Base-by-base conservation (phyloP, 2,113 vertebrate genomes). In the Butorides virescens region DNA sequence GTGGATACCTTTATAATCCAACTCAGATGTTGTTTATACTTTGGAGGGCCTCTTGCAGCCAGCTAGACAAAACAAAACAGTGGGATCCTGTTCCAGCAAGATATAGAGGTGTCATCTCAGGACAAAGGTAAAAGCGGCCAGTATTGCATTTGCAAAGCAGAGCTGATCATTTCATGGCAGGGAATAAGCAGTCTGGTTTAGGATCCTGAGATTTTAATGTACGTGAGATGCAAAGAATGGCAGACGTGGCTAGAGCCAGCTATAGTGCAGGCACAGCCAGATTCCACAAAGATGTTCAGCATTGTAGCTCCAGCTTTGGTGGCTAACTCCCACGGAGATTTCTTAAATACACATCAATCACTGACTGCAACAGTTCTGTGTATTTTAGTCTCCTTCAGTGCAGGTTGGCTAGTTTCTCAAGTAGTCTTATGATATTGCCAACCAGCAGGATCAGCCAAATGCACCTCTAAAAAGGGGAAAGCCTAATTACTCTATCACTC, bases 31-130 rank as follows among this genome's bases (percentile, higher is more conserved):
- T 92, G 80, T 90, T 97, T 88, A 88, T 88, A 91, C 61, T 96
- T 96, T 34, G 49, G 50, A 89, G 36, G 19, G 66, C 77, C 84
- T 76, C 63, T 62, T 58, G 47, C 62, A 93, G 86, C 42, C 59
- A 88, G 81, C 46, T 93, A 94, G 89, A 96, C 95, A 92, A 96
- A 97, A 96, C 81, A 86, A 81, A 94, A 71, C 72, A 93, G 79
- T 44, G 20, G 56, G 61, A 94, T 86, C 30, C 75, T 63, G 29
- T 83, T 92, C 68, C 65, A 90, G 58, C 13, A 67, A 95, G 77
- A 95, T 58, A 66, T 1, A 80, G 84, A 95, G 21, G n/a, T 66
- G 52, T 68, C 53, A 66, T 78, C 63, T 62, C n/a, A 94, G 80
- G 76, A 78, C 68, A 84, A 46, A 32, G 11, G 39, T 46, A 92